Evolutionary conservation across 2,113 vertebrate genomes (phyloP), one percentile per base, ranked within the genome.

Genomic region (Rhabdornis inornatus): DNA sequence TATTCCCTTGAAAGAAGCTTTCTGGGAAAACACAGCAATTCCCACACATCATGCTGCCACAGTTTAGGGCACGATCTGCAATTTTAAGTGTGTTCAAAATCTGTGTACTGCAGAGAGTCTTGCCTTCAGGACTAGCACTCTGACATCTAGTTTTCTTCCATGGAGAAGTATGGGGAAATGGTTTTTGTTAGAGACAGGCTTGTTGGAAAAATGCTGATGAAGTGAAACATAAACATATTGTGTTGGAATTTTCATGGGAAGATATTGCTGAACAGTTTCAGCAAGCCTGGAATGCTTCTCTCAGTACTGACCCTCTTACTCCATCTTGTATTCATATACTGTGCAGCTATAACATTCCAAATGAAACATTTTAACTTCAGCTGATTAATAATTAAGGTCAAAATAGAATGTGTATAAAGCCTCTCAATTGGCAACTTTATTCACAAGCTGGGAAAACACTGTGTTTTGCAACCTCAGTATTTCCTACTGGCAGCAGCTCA

Each of bases 241-340:
- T 92, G 69, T 55, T 89, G 55, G 70, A 92, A 72, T 94, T 94
- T 96, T 91, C 89, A 80, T 87, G 87, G 84, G 89, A 95, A 95
- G 85, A 87, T 81, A 66, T 15, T 95, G 61, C 50, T 89, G 87
- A 87, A 84, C 28, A 20, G 19, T 94, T 95, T 92, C 74, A 87
- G 81, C 45, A 35, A 0, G 40, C 21, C 59, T 76, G 87, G 63
- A 92, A 94, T 89, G 57, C 15, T 4, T 57, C 35, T 84, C 12
- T 84, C 69, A 53, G n/a, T 40, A 82, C 74, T 79, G 83, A 68
- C 37, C 16, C 16, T 84, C 65, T 82, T 50, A 27, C 11, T 82
- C 44, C 1, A 3, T 82, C 66, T 61, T 83, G 21, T 83, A 60
- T 83, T 72, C 44, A 30, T 57, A 65, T 55, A 49, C 23, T 82